These are phyloP conservation scores for Rapana venosa DNA, from an alignment of 2,888 invertebrate species.

Conservation along the genomic window DNA sequence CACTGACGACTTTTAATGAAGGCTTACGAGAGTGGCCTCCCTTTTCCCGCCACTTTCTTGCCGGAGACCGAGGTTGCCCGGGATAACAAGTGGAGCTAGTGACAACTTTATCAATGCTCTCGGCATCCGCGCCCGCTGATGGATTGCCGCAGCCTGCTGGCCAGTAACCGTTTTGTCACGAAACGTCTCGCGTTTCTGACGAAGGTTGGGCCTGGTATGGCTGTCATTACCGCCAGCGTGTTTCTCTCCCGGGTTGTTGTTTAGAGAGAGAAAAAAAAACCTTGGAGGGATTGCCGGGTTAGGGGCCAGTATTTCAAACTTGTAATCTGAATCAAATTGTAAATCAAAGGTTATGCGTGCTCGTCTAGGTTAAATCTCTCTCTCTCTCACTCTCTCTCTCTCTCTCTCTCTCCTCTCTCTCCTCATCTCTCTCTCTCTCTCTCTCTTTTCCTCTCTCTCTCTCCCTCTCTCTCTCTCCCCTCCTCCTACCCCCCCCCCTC, in stretches of 20 bases:
- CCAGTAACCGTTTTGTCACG: conserved; percentile 31
- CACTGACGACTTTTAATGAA: conserved; percentile 31
- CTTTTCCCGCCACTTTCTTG: conserved; percentile 1
- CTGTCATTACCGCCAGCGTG: conserved; percentile 20
- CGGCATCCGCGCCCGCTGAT: not conserved
- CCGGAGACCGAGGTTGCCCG: not conserved
- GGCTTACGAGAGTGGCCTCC: not conserved
- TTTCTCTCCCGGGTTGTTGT: not conserved
- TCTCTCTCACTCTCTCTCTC: conserved; percentile 25
- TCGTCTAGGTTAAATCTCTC: not conserved
- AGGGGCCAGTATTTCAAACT: not conserved
- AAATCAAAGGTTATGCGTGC: not conserved
- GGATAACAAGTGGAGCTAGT: conserved; percentile 29
- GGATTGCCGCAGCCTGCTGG: not conserved
- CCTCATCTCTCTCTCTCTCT: not conserved
- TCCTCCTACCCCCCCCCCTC: conserved; percentile 9
- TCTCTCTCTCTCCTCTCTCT: not conserved
- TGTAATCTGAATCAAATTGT: conserved; percentile 10
- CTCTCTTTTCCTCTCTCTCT: not conserved
- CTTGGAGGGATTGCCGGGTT: not conserved
- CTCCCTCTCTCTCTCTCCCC: not conserved
- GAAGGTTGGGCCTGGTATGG: conserved; percentile 6
- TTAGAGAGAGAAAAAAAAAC: not conserved
- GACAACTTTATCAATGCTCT: conserved; percentile 41
- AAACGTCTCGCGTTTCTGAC: conserved; percentile 33